These are phyloP conservation scores for Cebidichthys violaceus DNA, from an alignment of 2,113 vertebrate genomes.

Conservation along the genomic window DNA sequence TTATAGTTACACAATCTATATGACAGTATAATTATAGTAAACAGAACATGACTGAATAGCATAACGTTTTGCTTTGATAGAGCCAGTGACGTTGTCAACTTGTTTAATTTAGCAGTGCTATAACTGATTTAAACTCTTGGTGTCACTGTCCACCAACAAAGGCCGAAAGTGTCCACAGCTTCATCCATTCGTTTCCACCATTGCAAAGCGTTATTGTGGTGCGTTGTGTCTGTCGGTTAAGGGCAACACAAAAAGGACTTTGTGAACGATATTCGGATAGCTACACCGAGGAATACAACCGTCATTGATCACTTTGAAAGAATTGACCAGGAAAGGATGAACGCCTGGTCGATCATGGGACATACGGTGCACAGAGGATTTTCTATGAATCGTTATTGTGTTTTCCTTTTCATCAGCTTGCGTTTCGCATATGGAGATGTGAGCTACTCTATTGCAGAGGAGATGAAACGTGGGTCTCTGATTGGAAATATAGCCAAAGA, in stretches of 20 bases:
- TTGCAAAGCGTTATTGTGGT: slow-evolving; percentile 15
- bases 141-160: slow-evolving; percentile 65
- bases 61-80: background rate
- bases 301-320: background rate
- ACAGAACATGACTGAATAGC: background rate
- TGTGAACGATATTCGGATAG: background rate
- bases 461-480: slow-evolving; percentile 73
- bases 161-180: background rate
- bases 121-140: slow-evolving; percentile 47
- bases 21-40: background rate
- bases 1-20: background rate
- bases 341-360: background rate
- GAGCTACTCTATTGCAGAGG: slow-evolving; percentile 79
- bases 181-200: slow-evolving; percentile 19
- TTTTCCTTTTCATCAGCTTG: slow-evolving; percentile 30
- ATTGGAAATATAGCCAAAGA: slow-evolving; percentile 80
- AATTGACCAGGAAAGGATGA: background rate
- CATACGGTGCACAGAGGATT: background rate
- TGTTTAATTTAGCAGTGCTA: slow-evolving; percentile 2
- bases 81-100: accelerated
- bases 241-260: background rate
- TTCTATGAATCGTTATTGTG: background rate
- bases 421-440: slow-evolving; percentile 57
- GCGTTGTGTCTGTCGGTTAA: background rate
- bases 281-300: background rate